A percentile compares a stretch with the other conserved stretches of the same genome.
Evolutionary conservation across 2,888 invertebrate genomes (phyloP).

Genomic region (Cosmorhoe ocellata): DNA sequence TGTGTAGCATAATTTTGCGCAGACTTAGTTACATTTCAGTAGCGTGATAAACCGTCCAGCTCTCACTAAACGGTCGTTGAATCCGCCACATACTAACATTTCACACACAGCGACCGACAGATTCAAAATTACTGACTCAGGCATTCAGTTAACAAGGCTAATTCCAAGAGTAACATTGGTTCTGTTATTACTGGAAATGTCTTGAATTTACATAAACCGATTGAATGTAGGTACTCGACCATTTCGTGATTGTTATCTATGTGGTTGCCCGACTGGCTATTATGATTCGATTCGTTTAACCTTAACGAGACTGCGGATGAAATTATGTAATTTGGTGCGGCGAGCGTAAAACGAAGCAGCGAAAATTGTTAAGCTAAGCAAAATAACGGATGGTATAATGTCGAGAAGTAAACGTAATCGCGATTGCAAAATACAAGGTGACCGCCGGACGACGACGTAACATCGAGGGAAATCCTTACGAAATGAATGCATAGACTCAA

Average conservation of each 20-base stretch:
- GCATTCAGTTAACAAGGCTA: conserved; percentile 36
- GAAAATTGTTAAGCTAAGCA: conserved; percentile 11
- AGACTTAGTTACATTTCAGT: conserved; percentile 49
- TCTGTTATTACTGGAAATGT: conserved; percentile 22
- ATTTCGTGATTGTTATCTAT: conserved; percentile 30
- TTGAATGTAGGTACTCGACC: conserved; percentile 10
- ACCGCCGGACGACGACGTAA: conserved; percentile 23
- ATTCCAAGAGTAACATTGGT: conserved; percentile 27
- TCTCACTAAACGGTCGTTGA: conserved; percentile 51
- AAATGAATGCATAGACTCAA: conserved; percentile 41
- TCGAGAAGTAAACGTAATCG: conserved; percentile 17
- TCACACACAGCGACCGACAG: conserved; percentile 21
- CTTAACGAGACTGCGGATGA: conserved; percentile 26
- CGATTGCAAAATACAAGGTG: conserved; percentile 22
- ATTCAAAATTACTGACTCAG: conserved; percentile 31
- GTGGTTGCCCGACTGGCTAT: conserved; percentile 31
- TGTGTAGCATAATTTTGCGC: conserved; percentile 48
- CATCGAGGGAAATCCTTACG: conserved; percentile 57
- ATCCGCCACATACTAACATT: conserved; percentile 32
- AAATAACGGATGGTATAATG: conserved; percentile 20
- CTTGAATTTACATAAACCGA: conserved; percentile 25
- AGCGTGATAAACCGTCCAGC: conserved; percentile 45
- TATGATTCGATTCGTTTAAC: conserved; percentile 38
- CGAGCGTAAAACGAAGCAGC: conserved; percentile 17
- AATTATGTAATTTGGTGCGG: conserved; percentile 25